These are phyloP conservation scores for Cyclophora albipunctata DNA, from an alignment of 2,888 invertebrate species.

Conservation along the genomic window DNA sequence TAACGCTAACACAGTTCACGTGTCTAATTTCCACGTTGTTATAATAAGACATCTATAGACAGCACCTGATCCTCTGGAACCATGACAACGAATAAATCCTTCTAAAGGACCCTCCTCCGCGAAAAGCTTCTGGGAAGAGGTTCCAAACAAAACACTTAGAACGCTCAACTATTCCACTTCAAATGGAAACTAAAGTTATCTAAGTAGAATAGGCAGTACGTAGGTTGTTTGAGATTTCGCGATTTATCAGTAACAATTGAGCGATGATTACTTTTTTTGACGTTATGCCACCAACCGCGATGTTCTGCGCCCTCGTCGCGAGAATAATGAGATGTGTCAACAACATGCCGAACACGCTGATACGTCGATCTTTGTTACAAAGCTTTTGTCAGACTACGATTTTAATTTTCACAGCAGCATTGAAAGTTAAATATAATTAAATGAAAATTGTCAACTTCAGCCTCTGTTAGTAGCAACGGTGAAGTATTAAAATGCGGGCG, in stretches of 20 bases:
- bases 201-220: not conserved
- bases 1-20: constrained; percentile 28
- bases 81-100: not conserved
- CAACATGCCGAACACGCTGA: constrained; percentile 21
- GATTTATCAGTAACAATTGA: no score
- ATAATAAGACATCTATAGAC: constrained; percentile 4
- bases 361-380: constrained; percentile 18
- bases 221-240: not conserved
- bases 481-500: constrained; percentile 35
- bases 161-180: no score
- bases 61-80: not conserved
- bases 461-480: constrained; percentile 18
- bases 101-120: not conserved
- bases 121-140: no score
- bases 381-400: constrained; percentile 11
- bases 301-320: constrained; percentile 16
- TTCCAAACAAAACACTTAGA: no score
- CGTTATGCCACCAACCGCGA: constrained; percentile 1
- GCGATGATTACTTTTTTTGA: constrained; percentile 6
- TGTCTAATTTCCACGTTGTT: constrained; percentile 45
- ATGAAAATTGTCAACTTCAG: constrained; percentile 16
- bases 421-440: constrained; percentile 2
- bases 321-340: constrained; percentile 36
- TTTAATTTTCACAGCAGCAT: constrained; percentile 13
- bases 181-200: constrained; percentile 1